A percentile compares a stretch with the other conserved stretches of the same genome.
phyloP scores from a whole-genome alignment of 2,888 invertebrate species.

The Folsomia manolachei region DNA sequence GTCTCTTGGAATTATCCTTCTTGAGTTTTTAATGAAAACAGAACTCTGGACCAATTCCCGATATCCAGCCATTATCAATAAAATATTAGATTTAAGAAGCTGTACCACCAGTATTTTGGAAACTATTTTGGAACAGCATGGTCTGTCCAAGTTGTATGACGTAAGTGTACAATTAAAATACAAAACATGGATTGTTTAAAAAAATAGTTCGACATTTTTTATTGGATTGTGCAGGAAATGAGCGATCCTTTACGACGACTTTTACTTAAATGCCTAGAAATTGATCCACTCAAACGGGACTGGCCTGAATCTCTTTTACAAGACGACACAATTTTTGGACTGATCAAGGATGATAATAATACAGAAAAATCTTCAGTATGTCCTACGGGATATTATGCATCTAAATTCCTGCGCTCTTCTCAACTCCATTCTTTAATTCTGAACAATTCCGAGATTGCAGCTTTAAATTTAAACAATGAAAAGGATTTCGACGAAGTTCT shows the following conservation, averaged over 20 bases:
- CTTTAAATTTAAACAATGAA: not conserved
- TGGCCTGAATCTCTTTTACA: conserved; percentile 44
- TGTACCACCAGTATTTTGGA: conserved; percentile 63
- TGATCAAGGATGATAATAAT: not conserved
- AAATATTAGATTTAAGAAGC: conserved; percentile 60
- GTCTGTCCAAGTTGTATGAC: conserved; percentile 65
- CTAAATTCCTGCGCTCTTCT: conserved; percentile 11
- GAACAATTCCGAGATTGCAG: not conserved
- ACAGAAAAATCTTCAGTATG: not conserved
- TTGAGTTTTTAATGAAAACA: conserved; percentile 71
- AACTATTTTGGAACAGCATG: conserved; percentile 75
- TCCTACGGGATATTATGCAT: conserved; percentile 6
- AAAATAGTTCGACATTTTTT: no score
- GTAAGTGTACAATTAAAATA: conserved; percentile 54
- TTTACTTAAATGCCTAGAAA: conserved; percentile 46
- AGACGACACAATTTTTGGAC: conserved; percentile 36
- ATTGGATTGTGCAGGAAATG: conserved; percentile 32
- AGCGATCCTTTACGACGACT: conserved; percentile 34
- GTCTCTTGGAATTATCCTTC: conserved; percentile 86
- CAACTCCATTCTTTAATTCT: not conserved
- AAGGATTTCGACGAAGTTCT: not conserved
- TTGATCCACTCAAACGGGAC: conserved; percentile 40
- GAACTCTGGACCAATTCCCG: conserved; percentile 72
- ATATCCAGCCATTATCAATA: conserved; percentile 69
- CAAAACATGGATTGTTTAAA: no score